Evolutionary conservation across 2,797 vertebrate genomes (phyloP).

Genomic region (Yasuhikotakia modesta): DNA sequence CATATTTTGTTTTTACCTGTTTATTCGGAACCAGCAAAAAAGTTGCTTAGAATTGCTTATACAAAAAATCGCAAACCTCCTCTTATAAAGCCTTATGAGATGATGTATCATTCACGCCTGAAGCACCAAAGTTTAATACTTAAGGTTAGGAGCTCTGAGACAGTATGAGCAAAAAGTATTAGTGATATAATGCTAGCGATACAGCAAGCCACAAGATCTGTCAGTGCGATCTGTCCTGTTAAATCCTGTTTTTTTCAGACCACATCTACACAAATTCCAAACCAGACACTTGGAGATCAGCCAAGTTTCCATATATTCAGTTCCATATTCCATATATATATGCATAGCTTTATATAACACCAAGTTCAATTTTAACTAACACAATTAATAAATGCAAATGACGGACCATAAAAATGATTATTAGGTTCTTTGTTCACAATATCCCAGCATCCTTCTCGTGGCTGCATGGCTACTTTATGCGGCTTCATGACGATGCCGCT

Average conservation of each 20-base stretch:
- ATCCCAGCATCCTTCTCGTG: background rate
- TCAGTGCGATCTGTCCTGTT: constrained; percentile 47
- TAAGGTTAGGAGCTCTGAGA: background rate
- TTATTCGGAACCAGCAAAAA: background rate
- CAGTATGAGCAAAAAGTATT: background rate
- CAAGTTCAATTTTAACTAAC: no score
- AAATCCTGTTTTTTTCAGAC: constrained; percentile 21
- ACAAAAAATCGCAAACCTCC: background rate
- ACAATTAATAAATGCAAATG: background rate
- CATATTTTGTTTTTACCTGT: background rate
- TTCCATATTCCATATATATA: no score
- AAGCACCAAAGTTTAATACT: no score
- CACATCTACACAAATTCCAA: background rate
- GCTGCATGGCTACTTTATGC: constrained; percentile 41
- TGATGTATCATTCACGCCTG: background rate
- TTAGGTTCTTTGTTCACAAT: background rate
- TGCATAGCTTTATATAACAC: no score
- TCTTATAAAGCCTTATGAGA: background rate
- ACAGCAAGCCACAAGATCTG: constrained; percentile 2
- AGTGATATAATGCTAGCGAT: background rate
- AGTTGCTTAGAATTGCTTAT: background rate
- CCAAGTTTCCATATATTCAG: background rate
- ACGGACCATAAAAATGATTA: background rate
- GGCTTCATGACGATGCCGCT: constrained; percentile 39
- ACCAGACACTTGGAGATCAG: background rate